Evolutionary conservation across 2,888 invertebrate species (phyloP), one percentile per base, ranked within the genome.

Genomic region (Thumatha senex): DNA sequence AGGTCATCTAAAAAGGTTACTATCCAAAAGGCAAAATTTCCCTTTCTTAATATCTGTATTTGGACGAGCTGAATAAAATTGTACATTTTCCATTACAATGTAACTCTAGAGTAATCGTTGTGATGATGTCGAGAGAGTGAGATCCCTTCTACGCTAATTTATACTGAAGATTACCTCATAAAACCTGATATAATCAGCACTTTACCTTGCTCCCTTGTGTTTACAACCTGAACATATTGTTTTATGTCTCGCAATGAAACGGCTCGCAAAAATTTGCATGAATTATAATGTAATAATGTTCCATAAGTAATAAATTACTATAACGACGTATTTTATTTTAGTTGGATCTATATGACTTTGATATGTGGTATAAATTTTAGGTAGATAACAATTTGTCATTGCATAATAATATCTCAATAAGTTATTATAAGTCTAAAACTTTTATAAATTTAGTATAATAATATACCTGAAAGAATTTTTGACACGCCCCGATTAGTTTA

Each of bases 111-210:
- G 43, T 18, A 24, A 13, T 18, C 12, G 34, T 13, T 9, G 13
- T 14, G 15, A 33, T 33, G 18, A 40, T 12, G 13, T 33, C 31
- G 24, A 24, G 24, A 34, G 34, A 14, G 8, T 40, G 13, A 15
- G 29, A 41, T 35, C 24, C 29, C 7, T 35, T 30, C 29, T 29
- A 24, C 10, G 33, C 34, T 47, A 47, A 40, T 36, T 45, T 36
- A 29, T 29, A 14, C 30, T 36, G 12, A 18, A 47, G 34, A 47
- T 40, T 24, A 34, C 34, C 18, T 13, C 34, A 49, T 49, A 49
- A 49, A 49, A 44, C 40, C 40, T 15, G 44, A 45, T 40, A 40
- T 35, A 35, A 49, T 45, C 43, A 44, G 34, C 39, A 34, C 10
- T 40, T 34, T 24, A 18, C 24, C 39, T 24, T 41, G 29, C 42